phyloP scores from a whole-genome alignment of 2,888 invertebrate species.

The Podabrus alpinus region DNA sequence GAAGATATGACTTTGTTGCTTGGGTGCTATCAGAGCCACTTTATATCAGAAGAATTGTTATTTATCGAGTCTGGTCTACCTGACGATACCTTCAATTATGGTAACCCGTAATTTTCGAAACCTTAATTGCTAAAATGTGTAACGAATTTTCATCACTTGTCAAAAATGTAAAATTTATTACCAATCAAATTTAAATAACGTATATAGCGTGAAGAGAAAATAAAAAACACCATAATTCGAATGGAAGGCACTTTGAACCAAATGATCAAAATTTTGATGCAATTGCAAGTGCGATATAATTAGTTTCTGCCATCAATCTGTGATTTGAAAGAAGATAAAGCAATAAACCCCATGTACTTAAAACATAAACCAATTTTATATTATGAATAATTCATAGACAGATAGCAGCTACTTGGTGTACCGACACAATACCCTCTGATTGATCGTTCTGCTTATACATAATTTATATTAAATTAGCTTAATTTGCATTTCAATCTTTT shows the following conservation, averaged over 20 bases:
- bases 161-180: not conserved
- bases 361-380: constrained; percentile 42
- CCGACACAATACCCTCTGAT: constrained; percentile 37
- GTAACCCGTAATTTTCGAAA: not conserved
- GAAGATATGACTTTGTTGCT: not conserved
- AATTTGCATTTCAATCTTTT: constrained; percentile 37
- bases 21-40: not conserved
- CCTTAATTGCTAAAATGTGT: not conserved
- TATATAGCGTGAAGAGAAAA: not conserved
- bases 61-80: not conserved
- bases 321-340: constrained; percentile 36
- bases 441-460: constrained; percentile 37
- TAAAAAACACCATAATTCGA: not conserved
- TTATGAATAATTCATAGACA: constrained; percentile 41
- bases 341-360: constrained; percentile 36
- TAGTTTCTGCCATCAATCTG: constrained; percentile 13
- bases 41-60: not conserved
- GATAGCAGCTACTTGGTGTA: constrained; percentile 38
- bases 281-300: constrained; percentile 16
- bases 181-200: not conserved
- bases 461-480: constrained; percentile 39
- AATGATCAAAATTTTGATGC: not conserved
- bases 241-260: not conserved
- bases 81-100: not conserved
- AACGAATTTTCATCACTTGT: not conserved